Conservation (phyloP, 2,797 vertebrate species). For the Silurus aristotelis region DNA sequence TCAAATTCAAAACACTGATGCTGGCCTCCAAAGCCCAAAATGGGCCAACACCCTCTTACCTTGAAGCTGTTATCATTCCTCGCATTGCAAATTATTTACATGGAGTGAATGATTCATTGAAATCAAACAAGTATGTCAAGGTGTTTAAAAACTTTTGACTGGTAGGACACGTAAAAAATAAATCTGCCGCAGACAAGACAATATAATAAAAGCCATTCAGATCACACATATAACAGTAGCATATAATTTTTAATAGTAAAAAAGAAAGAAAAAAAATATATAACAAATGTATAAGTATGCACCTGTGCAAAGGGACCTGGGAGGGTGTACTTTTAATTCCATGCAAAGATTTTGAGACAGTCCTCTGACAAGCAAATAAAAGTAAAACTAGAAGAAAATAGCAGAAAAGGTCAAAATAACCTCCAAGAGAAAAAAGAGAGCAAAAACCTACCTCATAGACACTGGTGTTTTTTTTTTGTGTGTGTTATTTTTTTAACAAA, state of each 20-base stretch:
- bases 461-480: not conserved
- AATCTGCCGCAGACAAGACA: not conserved
- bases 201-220: not conserved
- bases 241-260: not conserved
- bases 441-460: not conserved
- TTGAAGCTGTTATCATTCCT: too few relatives aligned
- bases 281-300: not conserved
- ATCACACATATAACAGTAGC: not conserved
- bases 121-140: not conserved
- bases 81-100: too few relatives aligned
- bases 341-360: not conserved
- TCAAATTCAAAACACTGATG: too few relatives aligned
- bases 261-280: not conserved
- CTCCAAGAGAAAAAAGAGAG: not conserved
- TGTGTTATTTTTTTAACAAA: not conserved
- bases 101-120: too few relatives aligned
- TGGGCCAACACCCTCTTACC: too few relatives aligned
- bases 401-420: conserved; percentile 27
- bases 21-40: too few relatives aligned
- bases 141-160: not conserved
- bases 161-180: not conserved
- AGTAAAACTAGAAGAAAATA: not conserved
- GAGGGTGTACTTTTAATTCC: not conserved
- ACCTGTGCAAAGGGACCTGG: not conserved
- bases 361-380: conserved; percentile 7